Percentiles rank a stretch among this genome's conserved stretches.
phyloP scores from a whole-genome alignment of 1,140 invertebrate genomes.

The Tetranychus urticae region DNA sequence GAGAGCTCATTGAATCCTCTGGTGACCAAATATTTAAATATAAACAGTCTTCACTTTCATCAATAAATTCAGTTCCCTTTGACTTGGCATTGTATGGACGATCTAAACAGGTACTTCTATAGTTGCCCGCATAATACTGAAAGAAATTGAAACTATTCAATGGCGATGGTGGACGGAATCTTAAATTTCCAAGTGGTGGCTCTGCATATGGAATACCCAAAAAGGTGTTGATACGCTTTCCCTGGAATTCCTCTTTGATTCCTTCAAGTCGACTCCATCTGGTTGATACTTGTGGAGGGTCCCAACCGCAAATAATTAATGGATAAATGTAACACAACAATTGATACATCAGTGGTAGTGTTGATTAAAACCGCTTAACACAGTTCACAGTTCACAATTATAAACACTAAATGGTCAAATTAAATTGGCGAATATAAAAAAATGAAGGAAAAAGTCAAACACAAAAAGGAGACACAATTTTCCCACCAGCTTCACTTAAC shows the following conservation, averaged over 20 bases:
- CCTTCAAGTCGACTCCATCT: background rate
- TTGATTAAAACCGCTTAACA: too few species aligned
- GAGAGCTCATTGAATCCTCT: background rate
- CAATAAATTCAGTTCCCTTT: background rate
- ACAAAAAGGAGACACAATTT: too few species aligned
- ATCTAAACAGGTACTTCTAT: background rate
- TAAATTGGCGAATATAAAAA: too few species aligned
- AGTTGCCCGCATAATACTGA: background rate
- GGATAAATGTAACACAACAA: background rate
- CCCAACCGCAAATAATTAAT: background rate
- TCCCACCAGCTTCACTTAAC: too few species aligned
- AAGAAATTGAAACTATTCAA: background rate
- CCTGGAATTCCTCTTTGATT: conserved; percentile 16
- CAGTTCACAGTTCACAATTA: too few species aligned
- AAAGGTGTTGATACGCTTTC: conserved; percentile 53
- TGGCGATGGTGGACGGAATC: conserved; percentile 31
- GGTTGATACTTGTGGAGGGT: background rate
- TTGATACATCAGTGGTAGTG: background rate
- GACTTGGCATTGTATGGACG: background rate
- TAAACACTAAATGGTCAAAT: too few species aligned
- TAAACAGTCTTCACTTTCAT: conserved; percentile 19
- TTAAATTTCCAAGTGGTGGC: conserved; percentile 53
- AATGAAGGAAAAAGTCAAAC: too few species aligned
- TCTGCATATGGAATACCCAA: conserved; percentile 75
- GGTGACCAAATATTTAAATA: conserved; percentile 23